phyloP scores from a whole-genome alignment of 2,797 vertebrate genomes.

The Bradypus variegatus region DNA sequence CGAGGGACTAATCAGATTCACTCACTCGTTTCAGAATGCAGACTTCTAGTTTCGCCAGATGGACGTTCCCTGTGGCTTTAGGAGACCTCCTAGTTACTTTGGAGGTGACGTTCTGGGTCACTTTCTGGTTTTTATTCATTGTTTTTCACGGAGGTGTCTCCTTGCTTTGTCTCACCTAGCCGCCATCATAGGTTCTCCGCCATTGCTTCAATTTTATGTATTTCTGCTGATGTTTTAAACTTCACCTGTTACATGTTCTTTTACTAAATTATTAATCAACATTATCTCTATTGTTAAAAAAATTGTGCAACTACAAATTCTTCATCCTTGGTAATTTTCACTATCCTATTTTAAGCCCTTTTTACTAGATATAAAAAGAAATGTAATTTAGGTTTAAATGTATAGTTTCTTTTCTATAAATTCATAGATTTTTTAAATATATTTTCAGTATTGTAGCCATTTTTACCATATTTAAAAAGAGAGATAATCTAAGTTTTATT shows the following conservation, averaged over 20 bases:
- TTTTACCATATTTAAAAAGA: constrained; percentile 19
- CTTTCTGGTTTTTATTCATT: too few relatives aligned
- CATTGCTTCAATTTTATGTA: neutral
- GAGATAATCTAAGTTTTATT: constrained; percentile 22
- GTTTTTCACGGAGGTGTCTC: too few relatives aligned
- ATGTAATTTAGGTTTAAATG: constrained; percentile 27
- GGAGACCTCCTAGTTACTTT: too few relatives aligned
- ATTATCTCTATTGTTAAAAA: constrained; percentile 17
- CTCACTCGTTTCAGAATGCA: too few relatives aligned
- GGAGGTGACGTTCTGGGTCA: too few relatives aligned
- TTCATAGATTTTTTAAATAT: neutral
- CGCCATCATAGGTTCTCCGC: too few relatives aligned
- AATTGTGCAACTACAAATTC: neutral
- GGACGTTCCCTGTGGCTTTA: too few relatives aligned
- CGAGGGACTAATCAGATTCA: too few relatives aligned
- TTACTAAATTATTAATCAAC: constrained; percentile 9
- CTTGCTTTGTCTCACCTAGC: too few relatives aligned
- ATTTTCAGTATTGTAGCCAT: constrained; percentile 10
- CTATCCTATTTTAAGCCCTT: neutral
- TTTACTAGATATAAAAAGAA: constrained; percentile 23
- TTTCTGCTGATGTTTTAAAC: neutral
- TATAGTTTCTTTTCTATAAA: neutral
- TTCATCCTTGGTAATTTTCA: constrained; percentile 25
- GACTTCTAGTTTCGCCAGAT: too few relatives aligned
- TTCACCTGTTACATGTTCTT: constrained; percentile 12